These are phyloP conservation scores for Ianthella basta DNA, from an alignment of 37 sponge, comb jelly and placozoan species.

Conservation along the genomic window DNA sequence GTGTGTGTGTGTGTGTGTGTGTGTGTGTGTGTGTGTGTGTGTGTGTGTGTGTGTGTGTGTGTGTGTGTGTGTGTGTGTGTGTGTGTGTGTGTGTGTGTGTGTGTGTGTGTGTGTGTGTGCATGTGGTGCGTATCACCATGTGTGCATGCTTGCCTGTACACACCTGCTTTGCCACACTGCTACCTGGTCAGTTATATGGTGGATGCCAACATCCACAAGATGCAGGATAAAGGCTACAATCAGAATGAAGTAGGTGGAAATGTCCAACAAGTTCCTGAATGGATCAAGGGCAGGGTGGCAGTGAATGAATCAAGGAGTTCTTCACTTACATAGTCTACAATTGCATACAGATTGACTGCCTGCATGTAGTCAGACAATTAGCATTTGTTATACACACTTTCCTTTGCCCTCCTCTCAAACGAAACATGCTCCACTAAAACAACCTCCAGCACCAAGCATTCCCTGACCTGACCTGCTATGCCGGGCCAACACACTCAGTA, in stretches of 20 bases:
- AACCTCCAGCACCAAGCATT: too few relatives aligned
- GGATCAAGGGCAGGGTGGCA: background rate
- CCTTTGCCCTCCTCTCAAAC: too few relatives aligned
- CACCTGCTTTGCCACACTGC: constrained; percentile 21
- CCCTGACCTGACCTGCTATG: too few relatives aligned
- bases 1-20: background rate
- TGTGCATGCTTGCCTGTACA: background rate
- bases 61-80: background rate
- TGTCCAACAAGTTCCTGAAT: constrained; percentile 57
- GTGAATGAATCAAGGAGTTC: too few relatives aligned
- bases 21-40: background rate
- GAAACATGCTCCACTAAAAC: too few relatives aligned
- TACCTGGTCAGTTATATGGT: background rate
- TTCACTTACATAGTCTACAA: too few relatives aligned
- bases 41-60: background rate
- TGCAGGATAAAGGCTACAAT: constrained; percentile 28
- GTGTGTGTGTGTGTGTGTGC: constrained; percentile 1
- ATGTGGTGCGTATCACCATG: too few relatives aligned
- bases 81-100: background rate
- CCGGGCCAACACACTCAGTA: too few relatives aligned
- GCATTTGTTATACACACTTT: too few relatives aligned
- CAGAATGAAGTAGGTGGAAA: constrained; percentile 16
- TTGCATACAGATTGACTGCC: too few relatives aligned
- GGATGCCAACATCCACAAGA: constrained; percentile 39
- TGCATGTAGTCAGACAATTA: too few relatives aligned